Base-by-base conservation (phyloP, 2,888 invertebrate genomes). In the Glyphotaelius pellucidus region DNA sequence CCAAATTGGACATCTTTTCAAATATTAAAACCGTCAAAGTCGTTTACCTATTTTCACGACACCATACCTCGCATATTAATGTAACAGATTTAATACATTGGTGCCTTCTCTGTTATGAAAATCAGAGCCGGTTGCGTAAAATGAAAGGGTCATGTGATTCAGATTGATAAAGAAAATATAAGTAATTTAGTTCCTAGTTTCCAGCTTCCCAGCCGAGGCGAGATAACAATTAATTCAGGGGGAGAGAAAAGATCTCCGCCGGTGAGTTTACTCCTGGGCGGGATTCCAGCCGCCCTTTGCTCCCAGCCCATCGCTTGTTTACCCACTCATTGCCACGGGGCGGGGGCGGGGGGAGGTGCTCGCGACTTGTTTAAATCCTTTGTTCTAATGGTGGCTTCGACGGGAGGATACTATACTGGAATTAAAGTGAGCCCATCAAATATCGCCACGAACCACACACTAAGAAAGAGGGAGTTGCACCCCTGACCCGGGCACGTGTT, bases 401-500 rank as follows among this genome's bases (percentile, higher is more conserved):
- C 83, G 7, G 19, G 19, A 1, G 15, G 35, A 35, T 32, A 83
- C 35, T 83, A 25, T 1, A 19, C 9, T 38, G 5, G 19, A 83
- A 83, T 83, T 32, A 35, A 31, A 83, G 32, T 32, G 35, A 83
- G 19, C 35, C 83, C 35, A 14, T 32, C 35, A 83, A 42, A 83
- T 25, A 35, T 83, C 35, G 38, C 83, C 83, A 38, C 25, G 31
- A n/a, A 25, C 67, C 25, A 67, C 9, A 67, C 67, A 25, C 67
- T 67, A 25, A n/a, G 25, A 38, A 83, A 25, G 83, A 83, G 35
- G 83, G 83, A 83, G 38, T 38, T 38, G 83, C 83, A 83, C 35
- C 83, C 32, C 83, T 38, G 83, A 83, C 35, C 31, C 83, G 83
- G 83, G 83, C 83, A 83, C 83, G 83, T 32, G 35, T 83, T 83